phyloP scores from a whole-genome alignment of 1,140 invertebrate genomes.

The Centruroides vittatus region DNA sequence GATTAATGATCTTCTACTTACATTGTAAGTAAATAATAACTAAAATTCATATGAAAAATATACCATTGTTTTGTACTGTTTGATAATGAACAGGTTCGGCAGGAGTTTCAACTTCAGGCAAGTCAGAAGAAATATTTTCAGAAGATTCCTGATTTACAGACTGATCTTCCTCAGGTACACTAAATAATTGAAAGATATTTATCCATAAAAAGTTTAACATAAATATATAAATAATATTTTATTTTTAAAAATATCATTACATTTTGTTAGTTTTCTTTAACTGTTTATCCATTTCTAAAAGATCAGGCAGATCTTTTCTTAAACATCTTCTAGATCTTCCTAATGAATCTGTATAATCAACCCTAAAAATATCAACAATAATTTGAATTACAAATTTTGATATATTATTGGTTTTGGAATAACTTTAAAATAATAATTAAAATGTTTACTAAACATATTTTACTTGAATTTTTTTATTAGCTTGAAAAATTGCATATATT shows the following conservation, averaged over 20 bases:
- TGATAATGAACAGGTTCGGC: slow-evolving; percentile 62
- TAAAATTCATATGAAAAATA: background rate
- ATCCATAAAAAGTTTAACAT: background rate
- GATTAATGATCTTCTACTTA: too few relatives aligned
- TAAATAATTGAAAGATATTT: background rate
- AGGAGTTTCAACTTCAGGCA: background rate
- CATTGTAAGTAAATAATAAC: too few relatives aligned
- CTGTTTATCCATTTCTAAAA: background rate
- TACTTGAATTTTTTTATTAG: too few relatives aligned
- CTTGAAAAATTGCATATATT: too few relatives aligned
- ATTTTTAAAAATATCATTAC: background rate
- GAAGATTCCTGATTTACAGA: background rate
- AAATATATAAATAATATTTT: background rate
- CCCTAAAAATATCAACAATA: too few relatives aligned
- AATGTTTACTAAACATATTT: too few relatives aligned
- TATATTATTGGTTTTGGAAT: background rate
- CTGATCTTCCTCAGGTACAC: background rate
- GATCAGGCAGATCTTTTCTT: too few relatives aligned
- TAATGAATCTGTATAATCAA: too few relatives aligned
- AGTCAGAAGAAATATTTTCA: background rate
- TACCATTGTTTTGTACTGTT: slow-evolving; percentile 65
- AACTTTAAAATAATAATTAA: too few relatives aligned
- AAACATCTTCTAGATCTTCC: too few relatives aligned
- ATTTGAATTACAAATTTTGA: background rate
- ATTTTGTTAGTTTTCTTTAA: background rate